Conservation (phyloP, 2,888 invertebrate genomes). For the Bellardia pandia region DNA sequence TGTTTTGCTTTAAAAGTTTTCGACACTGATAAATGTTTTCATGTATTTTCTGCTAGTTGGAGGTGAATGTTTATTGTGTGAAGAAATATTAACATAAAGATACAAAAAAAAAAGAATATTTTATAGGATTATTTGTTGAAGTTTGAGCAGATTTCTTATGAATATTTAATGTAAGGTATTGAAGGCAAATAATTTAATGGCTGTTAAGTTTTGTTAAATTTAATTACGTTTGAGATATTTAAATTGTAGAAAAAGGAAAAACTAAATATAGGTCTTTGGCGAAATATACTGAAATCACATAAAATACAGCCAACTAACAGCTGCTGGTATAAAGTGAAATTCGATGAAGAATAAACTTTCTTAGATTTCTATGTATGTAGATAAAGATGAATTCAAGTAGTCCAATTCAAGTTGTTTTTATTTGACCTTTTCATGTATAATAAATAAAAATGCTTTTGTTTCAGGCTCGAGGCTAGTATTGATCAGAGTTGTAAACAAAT, state of each 20-base stretch:
- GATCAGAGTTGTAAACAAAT: no score
- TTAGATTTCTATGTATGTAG: no score
- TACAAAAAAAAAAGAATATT: background rate
- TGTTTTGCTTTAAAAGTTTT: background rate
- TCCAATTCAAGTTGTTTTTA: background rate
- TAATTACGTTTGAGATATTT: background rate
- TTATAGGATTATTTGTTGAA: conserved; percentile 14
- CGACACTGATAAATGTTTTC: conserved; percentile 1
- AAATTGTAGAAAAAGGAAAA: background rate
- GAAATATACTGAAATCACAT: no score
- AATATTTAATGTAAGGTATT: background rate
- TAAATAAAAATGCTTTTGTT: no score
- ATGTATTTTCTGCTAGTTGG: background rate
- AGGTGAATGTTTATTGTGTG: background rate
- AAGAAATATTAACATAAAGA: background rate
- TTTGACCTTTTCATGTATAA: no score
- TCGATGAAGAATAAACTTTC: no score
- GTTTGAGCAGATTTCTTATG: background rate
- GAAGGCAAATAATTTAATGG: background rate
- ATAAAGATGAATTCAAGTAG: no score
- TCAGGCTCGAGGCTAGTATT: no score
- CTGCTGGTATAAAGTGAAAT: no score
- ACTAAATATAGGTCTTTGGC: no score
- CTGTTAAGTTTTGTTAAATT: background rate
- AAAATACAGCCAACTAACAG: no score